Evolutionary conservation across 2,797 vertebrate species (phyloP), one percentile per base, ranked within the genome.

Genomic region (Atherinosoma microstoma): DNA sequence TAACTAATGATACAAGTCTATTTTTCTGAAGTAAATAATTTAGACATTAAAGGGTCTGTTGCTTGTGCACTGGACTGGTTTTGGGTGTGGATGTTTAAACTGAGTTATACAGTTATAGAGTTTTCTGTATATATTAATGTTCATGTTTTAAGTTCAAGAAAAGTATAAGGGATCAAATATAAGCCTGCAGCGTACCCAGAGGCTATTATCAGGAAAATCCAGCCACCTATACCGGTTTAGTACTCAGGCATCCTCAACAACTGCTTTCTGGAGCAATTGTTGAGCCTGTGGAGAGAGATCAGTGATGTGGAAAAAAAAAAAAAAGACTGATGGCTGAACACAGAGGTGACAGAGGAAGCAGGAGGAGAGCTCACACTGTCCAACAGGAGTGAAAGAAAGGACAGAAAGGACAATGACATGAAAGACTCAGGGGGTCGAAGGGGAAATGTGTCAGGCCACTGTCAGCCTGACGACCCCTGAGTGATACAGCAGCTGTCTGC

Each of bases 401-500:
- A 70, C 35, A 63, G 57, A 64, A 20, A 71, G 61, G 38, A 70
- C 40, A 61, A 72, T 56, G 70, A 79, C 78, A 78, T 75, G 74
- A 65, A 78, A 58, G 74, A 76, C 74, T 78, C 3, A 15, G 76
- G 70, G 80, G 83, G 84, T 60, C 38, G 73, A 73, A 64, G 67
- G 63, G 67, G 69, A 79, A 76, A 84, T 61, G 72, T 47, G 63
- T 87, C 79, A 79, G 54, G 71, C 40, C 78, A 69, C 78, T 45
- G 76, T 83, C 84, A 78, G 67, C 51, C 38, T 72, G n/a, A 76
- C 75, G 86, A 89, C 83, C 82, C 75, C 79, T 81, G 79, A 87
- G 77, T 82, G 86, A 79, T 75, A 54, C 73, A 75, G 81, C 84
- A 88, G 82, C 83, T 89, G 87, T 86, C 80, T 73, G 54, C 61